Conservation (phyloP, 2,888 invertebrate species). For the Epinotia demarniana region DNA sequence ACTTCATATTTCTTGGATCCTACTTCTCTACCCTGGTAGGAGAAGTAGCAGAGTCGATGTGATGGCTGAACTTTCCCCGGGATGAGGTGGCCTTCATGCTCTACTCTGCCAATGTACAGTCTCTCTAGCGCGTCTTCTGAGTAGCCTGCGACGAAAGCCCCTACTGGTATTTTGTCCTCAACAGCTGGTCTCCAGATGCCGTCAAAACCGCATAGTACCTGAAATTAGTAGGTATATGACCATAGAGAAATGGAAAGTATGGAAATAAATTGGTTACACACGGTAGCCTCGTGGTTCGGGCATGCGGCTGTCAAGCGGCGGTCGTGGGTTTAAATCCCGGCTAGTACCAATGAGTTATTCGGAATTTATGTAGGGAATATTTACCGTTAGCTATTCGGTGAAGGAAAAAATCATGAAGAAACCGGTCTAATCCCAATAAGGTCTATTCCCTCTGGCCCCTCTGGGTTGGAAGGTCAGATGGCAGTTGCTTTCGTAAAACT, state of each 20-base stretch:
- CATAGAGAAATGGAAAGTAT: not conserved
- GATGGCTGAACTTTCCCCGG: constrained; percentile 87
- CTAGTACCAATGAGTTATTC: no score
- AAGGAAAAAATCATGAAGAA: no score
- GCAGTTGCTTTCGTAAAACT: no score
- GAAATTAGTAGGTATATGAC: not conserved
- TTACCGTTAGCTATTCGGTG: no score
- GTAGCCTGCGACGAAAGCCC: constrained; percentile 37
- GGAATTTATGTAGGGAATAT: no score
- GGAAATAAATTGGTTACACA: not conserved
- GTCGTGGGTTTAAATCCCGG: no score
- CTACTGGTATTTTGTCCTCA: constrained; percentile 38
- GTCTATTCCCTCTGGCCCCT: no score
- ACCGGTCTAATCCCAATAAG: no score
- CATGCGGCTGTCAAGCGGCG: no score
- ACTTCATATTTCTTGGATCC: constrained; percentile 48
- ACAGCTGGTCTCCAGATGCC: constrained; percentile 33
- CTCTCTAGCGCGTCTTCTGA: constrained; percentile 37
- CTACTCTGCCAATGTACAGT: constrained; percentile 34
- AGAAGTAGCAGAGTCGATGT: constrained; percentile 88
- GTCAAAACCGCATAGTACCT: constrained; percentile 40
- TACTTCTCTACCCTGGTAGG: constrained; percentile 66
- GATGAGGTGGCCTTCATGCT: constrained; percentile 32
- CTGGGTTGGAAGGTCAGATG: no score
- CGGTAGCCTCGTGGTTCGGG: no score